Evolutionary conservation across 2,797 vertebrate species (phyloP), one percentile per base, ranked within the genome.

Genomic region (Onychomys torridus): DNA sequence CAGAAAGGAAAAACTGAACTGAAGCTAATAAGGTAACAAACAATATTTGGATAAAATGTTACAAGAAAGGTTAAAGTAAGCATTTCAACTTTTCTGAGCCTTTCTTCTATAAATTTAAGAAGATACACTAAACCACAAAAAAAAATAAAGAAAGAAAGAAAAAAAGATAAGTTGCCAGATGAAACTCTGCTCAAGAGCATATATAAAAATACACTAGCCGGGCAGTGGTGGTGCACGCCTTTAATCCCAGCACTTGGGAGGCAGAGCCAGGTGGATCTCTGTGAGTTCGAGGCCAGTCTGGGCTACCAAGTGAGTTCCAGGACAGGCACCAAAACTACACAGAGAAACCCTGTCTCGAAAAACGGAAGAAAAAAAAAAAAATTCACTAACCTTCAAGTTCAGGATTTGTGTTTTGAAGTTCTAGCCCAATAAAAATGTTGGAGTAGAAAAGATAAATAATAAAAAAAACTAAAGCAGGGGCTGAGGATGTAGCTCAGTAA

Each of bases 161-260:
- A 49, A 49, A 71, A 49, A 11, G 21, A 86, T 96, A 92, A 93
- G 13, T 91, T 93, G n/a, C 52, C 55, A 21, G 11, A 69, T 37
- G 2, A 13, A 91, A n/a, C 16, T 37, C 89, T 96, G 94, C 77
- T 17, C 37, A 90, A 92, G 19, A 89, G 34, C 65, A 1, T 84
- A 43, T 86, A 67, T 46, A 83, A 81, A 97, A 95, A 40, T 93
- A 93, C 46, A 81, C 19, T 81, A 89, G 87, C 27, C 6, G n/a
- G n/a, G n/a, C n/a, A n/a, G n/a, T n/a, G n/a, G n/a, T n/a, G n/a
- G n/a, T n/a, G n/a, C n/a, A n/a, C n/a, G n/a, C n/a, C n/a, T n/a
- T n/a, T n/a, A n/a, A n/a, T n/a, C n/a, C n/a, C n/a, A n/a, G n/a
- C n/a, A n/a, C n/a, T n/a, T n/a, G n/a, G n/a, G n/a, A n/a, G n/a